These are phyloP conservation scores for Episyrphus balteatus DNA, from an alignment of 1,140 invertebrate species.

Conservation along the genomic window DNA sequence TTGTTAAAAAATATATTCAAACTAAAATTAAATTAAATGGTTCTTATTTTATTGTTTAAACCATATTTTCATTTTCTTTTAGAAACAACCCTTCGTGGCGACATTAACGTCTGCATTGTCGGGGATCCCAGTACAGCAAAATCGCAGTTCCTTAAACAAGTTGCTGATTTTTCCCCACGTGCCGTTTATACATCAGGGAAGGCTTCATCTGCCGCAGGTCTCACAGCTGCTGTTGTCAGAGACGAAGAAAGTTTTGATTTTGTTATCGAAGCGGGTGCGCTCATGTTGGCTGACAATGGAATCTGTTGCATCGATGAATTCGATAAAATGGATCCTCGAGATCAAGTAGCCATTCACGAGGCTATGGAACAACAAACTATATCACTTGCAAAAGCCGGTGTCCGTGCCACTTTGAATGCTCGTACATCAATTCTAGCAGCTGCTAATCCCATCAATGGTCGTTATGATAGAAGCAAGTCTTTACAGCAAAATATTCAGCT, in stretches of 20 bases:
- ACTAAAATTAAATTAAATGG: too few relatives aligned
- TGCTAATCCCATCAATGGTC: conserved; percentile 93
- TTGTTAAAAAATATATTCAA: too few relatives aligned
- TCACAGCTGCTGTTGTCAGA: conserved; percentile 93
- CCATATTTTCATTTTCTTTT: conserved; percentile 1
- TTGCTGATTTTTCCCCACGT: conserved; percentile 89
- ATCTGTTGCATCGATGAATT: conserved; percentile 99
- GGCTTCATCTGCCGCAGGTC: conserved; percentile 92
- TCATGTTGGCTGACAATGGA: conserved; percentile 98
- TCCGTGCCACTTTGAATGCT: conserved; percentile 94
- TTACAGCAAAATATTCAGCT: conserved; percentile 90
- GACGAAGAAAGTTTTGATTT: conserved; percentile 98
- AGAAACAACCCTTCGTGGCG: conserved; percentile 75
- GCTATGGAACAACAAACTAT: conserved; percentile 99
- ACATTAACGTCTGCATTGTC: conserved; percentile 96
- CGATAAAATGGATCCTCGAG: conserved; percentile 96
- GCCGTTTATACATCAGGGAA: conserved; percentile 98
- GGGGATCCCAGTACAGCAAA: conserved; percentile 99
- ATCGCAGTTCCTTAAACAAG: conserved; percentile 93
- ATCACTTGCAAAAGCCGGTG: conserved; percentile 96
- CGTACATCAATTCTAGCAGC: conserved; percentile 96
- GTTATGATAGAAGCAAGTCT: conserved; percentile 91
- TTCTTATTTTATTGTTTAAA: too few relatives aligned
- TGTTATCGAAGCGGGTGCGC: conserved; percentile 97
- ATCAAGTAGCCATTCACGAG: conserved; percentile 99